Percentiles rank a stretch among this genome's conserved stretches.
Evolutionary conservation across 2,113 vertebrate species (phyloP).

Genomic region (Zosterops hypoxanthus): DNA sequence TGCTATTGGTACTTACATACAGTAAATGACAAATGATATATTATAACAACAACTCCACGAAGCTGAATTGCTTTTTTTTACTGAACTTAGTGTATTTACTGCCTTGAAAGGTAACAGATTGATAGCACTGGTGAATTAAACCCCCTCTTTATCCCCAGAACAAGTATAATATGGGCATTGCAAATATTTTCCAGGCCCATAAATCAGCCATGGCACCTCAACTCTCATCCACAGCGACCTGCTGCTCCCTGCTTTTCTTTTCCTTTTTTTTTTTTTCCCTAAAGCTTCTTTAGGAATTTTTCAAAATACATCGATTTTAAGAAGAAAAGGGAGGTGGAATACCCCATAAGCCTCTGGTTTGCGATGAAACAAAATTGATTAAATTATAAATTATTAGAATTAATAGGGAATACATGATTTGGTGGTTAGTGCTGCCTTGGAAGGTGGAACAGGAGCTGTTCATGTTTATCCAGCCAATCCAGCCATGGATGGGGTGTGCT

Average conservation of each 20-base stretch:
- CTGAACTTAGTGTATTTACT: conserved; percentile 64
- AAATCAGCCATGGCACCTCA: conserved; percentile 23
- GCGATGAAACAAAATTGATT: neutral
- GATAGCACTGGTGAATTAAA: conserved; percentile 58
- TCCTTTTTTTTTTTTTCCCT: neutral
- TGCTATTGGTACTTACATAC: conserved; percentile 68
- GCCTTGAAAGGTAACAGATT: conserved; percentile 71
- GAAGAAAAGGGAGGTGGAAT: accelerated
- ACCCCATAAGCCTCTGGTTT: neutral
- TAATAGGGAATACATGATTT: accelerated
- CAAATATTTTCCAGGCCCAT: neutral
- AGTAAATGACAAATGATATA: conserved; percentile 72
- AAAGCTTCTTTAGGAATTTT: neutral
- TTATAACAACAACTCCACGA: conserved; percentile 55
- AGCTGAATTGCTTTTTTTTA: conserved; percentile 67
- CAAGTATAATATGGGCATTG: neutral
- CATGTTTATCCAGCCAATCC: neutral
- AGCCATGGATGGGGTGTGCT: neutral
- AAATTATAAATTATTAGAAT: neutral
- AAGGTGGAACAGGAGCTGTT: neutral
- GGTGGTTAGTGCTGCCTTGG: neutral
- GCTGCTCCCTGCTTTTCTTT: neutral
- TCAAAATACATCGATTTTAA: neutral
- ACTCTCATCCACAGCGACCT: neutral
- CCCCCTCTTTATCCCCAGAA: conserved; percentile 64